These are phyloP conservation scores for Tenthredo scrophulariae DNA, from an alignment of 2,888 invertebrate species.

Conservation along the genomic window DNA sequence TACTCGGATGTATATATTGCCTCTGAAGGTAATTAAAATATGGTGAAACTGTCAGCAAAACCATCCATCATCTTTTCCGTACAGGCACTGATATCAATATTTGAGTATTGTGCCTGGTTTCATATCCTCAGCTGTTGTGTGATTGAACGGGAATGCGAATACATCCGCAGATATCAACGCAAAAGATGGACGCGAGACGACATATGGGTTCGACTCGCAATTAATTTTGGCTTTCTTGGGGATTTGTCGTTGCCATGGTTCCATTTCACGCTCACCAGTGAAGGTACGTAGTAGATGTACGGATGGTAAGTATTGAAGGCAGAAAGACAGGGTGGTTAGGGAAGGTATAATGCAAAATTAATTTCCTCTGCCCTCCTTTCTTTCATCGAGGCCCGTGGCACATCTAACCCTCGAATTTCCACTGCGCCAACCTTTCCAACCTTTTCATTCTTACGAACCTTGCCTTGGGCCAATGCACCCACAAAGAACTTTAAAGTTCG, in stretches of 20 bases:
- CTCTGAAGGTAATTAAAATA: not conserved
- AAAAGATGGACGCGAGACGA: constrained; percentile 52
- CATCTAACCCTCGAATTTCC: constrained; percentile 56
- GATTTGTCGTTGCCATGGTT: constrained; percentile 57
- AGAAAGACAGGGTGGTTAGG: constrained; percentile 57
- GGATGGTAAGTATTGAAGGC: constrained; percentile 42
- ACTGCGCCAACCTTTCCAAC: constrained; percentile 44
- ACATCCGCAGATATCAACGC: not conserved
- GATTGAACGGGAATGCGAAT: constrained; percentile 42
- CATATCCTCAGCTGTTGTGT: constrained; percentile 1
- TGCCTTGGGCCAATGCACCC: constrained; percentile 56
- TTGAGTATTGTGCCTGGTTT: not conserved
- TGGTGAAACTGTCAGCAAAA: not conserved
- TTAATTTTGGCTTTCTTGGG: constrained; percentile 64
- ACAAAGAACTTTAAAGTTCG: constrained; percentile 62
- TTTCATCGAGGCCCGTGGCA: constrained; percentile 61
- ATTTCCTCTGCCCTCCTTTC: constrained; percentile 65
- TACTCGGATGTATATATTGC: not conserved
- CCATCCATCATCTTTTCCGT: not conserved
- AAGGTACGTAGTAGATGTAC: constrained; percentile 55
- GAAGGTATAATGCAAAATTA: constrained; percentile 66
- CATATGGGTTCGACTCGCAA: constrained; percentile 59
- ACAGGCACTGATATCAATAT: not conserved
- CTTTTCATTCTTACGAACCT: constrained; percentile 58
- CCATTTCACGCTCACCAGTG: constrained; percentile 50